A percentile compares a stretch with the other conserved stretches of the same genome.
These are phyloP conservation scores for Drosophila quasianomalipes DNA, from an alignment of 2,888 invertebrate genomes.

Conservation along the genomic window DNA sequence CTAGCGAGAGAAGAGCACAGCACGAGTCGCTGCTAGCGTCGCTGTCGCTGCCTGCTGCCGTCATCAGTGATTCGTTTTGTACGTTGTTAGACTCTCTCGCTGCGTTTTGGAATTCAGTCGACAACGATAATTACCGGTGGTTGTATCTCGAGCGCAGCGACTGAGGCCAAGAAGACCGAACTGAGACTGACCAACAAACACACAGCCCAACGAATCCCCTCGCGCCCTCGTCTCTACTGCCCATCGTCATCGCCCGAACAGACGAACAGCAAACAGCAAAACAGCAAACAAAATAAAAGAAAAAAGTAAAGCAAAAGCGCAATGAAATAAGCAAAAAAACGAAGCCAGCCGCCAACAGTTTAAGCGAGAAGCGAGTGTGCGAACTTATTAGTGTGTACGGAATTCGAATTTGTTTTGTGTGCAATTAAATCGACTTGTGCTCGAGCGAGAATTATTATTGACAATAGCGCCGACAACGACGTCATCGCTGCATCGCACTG, in stretches of 20 bases:
- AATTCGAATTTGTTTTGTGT: conserved; percentile 32
- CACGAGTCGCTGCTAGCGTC: conserved; percentile 54
- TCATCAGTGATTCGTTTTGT: conserved; percentile 76
- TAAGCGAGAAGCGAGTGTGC: conserved; percentile 4
- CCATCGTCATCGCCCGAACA: conserved; percentile 10
- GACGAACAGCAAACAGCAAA: conserved; percentile 25
- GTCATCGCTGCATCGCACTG: conserved; percentile 8
- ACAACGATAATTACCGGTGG: conserved; percentile 85
- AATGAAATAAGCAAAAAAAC: conserved; percentile 18
- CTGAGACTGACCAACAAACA: conserved; percentile 29
- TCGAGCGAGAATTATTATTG: conserved; percentile 35
- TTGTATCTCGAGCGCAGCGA: conserved; percentile 82
- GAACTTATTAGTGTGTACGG: conserved; percentile 14
- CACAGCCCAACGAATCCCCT: conserved; percentile 30
- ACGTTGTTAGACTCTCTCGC: conserved; percentile 82
- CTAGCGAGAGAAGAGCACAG: conserved; percentile 54
- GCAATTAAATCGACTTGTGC: conserved; percentile 16
- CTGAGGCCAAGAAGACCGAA: conserved; percentile 50
- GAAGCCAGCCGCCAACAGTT: conserved; percentile 14
- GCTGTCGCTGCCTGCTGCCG: conserved; percentile 55
- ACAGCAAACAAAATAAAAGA: neutral
- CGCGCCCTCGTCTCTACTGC: conserved; percentile 25
- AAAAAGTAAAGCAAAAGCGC: neutral
- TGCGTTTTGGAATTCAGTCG: conserved; percentile 85
- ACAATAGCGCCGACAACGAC: conserved; percentile 29